Conservation (phyloP, 1,140 invertebrate genomes). For the Coelopa frigida region DNA sequence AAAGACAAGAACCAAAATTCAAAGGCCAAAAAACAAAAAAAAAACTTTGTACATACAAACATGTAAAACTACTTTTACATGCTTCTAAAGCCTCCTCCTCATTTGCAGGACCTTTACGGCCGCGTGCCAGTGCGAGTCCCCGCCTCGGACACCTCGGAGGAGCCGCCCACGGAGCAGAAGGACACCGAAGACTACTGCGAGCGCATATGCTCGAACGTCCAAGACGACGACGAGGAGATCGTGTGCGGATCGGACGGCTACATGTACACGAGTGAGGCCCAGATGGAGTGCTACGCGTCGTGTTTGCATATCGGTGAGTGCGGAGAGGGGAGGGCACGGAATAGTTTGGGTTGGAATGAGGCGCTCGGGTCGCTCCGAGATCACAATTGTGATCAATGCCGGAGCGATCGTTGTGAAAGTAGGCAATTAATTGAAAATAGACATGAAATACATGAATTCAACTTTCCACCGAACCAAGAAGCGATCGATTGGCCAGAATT, state of each 20-base stretch:
- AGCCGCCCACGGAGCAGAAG: slow-evolving; percentile 16
- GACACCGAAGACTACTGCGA: slow-evolving; percentile 37
- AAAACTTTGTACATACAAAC: too few relatives aligned
- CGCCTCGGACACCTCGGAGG: neutral
- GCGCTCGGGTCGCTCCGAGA: neutral
- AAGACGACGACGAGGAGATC: slow-evolving; percentile 40
- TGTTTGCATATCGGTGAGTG: slow-evolving; percentile 36
- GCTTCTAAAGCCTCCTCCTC: slow-evolving; percentile 1
- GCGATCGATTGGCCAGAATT: too few relatives aligned
- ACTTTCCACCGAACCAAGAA: too few relatives aligned
- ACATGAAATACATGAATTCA: too few relatives aligned
- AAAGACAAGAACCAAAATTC: too few relatives aligned
- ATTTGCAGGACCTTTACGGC: slow-evolving; percentile 10
- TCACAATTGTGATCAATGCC: too few relatives aligned
- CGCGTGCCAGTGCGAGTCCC: slow-evolving; percentile 1
- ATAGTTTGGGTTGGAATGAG: neutral
- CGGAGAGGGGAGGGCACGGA: neutral
- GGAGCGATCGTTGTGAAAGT: too few relatives aligned
- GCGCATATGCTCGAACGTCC: slow-evolving; percentile 39
- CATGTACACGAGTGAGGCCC: slow-evolving; percentile 40
- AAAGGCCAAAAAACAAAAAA: too few relatives aligned
- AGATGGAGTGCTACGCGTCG: slow-evolving; percentile 36
- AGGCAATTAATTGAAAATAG: too few relatives aligned
- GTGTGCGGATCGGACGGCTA: slow-evolving; percentile 41
- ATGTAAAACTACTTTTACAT: too few relatives aligned